phyloP scores from a whole-genome alignment of 2,888 invertebrate genomes.

The Pterobdella sp. region DNA sequence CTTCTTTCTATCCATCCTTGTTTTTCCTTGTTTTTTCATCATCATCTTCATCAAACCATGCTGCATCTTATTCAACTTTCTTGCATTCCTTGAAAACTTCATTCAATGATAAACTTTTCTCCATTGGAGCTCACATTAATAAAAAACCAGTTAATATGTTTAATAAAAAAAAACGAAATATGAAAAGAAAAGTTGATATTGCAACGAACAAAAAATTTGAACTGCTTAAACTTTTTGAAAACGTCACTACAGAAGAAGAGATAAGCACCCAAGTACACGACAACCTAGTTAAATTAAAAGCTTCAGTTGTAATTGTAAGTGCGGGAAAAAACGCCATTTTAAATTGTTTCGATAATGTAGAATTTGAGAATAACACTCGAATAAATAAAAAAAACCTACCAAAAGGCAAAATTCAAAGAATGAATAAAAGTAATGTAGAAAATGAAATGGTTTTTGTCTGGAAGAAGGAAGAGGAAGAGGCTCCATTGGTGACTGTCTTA shows the following conservation, averaged over 20 bases:
- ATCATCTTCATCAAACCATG: neutral
- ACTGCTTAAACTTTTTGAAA: too few relatives aligned
- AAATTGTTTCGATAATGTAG: neutral
- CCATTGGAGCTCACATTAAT: too few relatives aligned
- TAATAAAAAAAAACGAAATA: neutral
- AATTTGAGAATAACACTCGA: neutral
- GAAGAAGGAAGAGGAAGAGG: slow-evolving; percentile 1
- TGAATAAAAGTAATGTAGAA: neutral
- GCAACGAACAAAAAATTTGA: neutral
- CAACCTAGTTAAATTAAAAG: neutral
- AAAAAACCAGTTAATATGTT: too few relatives aligned
- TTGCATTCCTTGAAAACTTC: neutral
- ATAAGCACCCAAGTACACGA: neutral
- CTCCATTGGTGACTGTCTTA: neutral
- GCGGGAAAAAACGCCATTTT: neutral
- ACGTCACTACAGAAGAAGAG: neutral
- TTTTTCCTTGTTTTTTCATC: neutral
- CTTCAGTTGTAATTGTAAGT: neutral
- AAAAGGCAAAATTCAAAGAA: neutral
- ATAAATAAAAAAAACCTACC: neutral
- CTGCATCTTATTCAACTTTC: neutral
- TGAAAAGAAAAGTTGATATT: neutral
- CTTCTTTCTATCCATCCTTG: neutral
- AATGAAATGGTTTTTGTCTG: neutral
- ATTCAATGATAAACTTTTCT: too few relatives aligned